These are phyloP conservation scores for Octomys mimax DNA, from an alignment of 2,797 vertebrate genomes.

Conservation along the genomic window DNA sequence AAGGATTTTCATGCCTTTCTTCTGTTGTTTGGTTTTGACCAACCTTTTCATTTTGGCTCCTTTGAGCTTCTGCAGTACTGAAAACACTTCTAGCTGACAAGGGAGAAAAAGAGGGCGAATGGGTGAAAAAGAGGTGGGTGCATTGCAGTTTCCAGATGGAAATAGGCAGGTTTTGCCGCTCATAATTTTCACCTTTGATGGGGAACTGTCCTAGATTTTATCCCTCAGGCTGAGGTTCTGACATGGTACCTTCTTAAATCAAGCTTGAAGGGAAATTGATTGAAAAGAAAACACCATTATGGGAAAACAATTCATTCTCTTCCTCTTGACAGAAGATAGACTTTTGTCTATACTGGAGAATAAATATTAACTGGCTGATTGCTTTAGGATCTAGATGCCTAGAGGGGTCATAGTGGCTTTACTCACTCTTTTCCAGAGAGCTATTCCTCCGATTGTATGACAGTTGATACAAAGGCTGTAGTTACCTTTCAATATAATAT, in stretches of 20 bases:
- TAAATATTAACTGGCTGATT: constrained; percentile 88
- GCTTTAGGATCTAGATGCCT: constrained; percentile 84
- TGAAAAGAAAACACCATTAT: constrained; percentile 89
- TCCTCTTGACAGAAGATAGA: constrained; percentile 87
- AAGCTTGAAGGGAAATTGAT: constrained; percentile 91
- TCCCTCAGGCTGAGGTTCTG: constrained; percentile 78
- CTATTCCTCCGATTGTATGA: constrained; percentile 68
- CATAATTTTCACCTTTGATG: constrained; percentile 85
- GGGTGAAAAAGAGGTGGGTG: background rate
- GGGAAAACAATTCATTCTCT: constrained; percentile 89
- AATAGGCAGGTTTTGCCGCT: constrained; percentile 76
- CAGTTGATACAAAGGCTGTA: constrained; percentile 53
- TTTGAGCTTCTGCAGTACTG: constrained; percentile 37
- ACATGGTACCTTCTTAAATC: constrained; percentile 89
- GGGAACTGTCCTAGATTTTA: constrained; percentile 83
- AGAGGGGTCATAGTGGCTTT: constrained; percentile 76
- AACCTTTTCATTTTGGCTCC: constrained; percentile 41
- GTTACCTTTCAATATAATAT: constrained; percentile 28
- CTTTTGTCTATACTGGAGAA: constrained; percentile 88
- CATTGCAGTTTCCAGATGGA: constrained; percentile 58
- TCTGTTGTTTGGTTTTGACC: constrained; percentile 63
- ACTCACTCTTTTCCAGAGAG: constrained; percentile 76
- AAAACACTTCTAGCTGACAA: constrained; percentile 75
- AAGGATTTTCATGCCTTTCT: background rate
- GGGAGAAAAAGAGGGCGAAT: constrained; percentile 45